These are phyloP conservation scores for Timema cristinae DNA, from an alignment of 2,888 invertebrate species.

Conservation along the genomic window DNA sequence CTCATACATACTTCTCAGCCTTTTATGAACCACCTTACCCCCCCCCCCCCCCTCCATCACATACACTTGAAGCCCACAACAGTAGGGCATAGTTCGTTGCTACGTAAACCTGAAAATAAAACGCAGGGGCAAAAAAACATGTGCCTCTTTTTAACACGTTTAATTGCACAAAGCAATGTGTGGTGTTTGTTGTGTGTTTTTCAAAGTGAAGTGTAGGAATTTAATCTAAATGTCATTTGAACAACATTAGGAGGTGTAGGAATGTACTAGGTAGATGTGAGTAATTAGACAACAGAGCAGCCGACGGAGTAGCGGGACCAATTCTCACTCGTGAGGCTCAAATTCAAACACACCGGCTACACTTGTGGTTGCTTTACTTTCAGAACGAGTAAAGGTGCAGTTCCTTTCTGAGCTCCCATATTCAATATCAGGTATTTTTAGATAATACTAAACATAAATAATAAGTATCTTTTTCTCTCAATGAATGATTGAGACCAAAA, in stretches of 20 bases:
- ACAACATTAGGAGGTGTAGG: constrained; percentile 36
- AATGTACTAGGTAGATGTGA: not conserved
- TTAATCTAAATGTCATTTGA: constrained; percentile 44
- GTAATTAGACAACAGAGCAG: constrained; percentile 7
- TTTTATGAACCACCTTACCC: constrained; percentile 8
- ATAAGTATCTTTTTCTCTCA: no score
- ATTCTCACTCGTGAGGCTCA: no score
- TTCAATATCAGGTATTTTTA: no score
- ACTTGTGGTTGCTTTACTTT: no score
- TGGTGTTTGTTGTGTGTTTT: constrained; percentile 26
- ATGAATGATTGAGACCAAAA: no score
- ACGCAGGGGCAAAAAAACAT: not conserved
- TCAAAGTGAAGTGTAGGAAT: constrained; percentile 39
- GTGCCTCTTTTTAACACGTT: constrained; percentile 24
- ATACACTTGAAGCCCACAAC: constrained; percentile 3
- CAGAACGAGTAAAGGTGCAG: no score
- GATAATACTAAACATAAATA: no score
- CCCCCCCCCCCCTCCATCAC: not conserved
- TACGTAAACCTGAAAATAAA: not conserved
- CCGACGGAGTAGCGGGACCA: no score
- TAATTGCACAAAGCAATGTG: constrained; percentile 33
- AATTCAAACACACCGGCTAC: no score
- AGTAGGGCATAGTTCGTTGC: not conserved
- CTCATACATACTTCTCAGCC: no score
- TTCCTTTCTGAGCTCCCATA: no score